Percentiles rank a stretch among this genome's conserved stretches.
Conservation (phyloP, 2,888 invertebrate species). For the Gonocerus acuteangulatus region DNA sequence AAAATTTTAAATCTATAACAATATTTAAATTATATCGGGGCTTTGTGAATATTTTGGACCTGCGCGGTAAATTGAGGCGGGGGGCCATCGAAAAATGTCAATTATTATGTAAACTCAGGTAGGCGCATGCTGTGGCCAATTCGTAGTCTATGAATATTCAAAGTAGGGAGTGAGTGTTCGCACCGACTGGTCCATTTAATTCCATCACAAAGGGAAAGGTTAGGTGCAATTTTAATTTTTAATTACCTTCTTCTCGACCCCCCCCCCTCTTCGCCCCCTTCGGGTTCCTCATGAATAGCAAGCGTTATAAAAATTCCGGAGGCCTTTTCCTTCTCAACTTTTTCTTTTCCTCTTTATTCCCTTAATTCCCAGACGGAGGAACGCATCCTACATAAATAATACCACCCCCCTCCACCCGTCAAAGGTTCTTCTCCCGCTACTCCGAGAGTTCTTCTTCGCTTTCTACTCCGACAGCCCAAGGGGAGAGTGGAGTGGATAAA, state of each 20-base stretch:
- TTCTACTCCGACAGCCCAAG: too few relatives aligned
- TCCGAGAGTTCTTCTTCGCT: too few relatives aligned
- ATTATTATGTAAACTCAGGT: background rate
- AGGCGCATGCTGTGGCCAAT: background rate
- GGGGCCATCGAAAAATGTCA: background rate
- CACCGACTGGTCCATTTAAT: background rate
- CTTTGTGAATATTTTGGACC: too few relatives aligned
- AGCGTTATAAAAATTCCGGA: constrained; percentile 17
- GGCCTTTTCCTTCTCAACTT: background rate
- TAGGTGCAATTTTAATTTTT: constrained; percentile 19
- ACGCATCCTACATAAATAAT: too few relatives aligned
- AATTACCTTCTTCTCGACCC: background rate
- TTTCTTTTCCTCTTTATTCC: constrained; percentile 5
- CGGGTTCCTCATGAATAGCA: background rate
- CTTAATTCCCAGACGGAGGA: background rate
- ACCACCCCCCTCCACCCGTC: too few relatives aligned
- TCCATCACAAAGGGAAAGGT: constrained; percentile 9
- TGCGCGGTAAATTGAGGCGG: too few relatives aligned
- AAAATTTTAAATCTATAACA: too few relatives aligned
- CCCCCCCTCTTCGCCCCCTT: background rate
- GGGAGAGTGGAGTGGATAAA: too few relatives aligned
- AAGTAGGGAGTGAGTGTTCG: background rate
- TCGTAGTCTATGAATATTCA: background rate
- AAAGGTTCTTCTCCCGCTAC: too few relatives aligned
- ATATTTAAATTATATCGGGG: too few relatives aligned